phyloP scores from a whole-genome alignment of 2,888 invertebrate genomes.

The Entomobrya multifasciata region DNA sequence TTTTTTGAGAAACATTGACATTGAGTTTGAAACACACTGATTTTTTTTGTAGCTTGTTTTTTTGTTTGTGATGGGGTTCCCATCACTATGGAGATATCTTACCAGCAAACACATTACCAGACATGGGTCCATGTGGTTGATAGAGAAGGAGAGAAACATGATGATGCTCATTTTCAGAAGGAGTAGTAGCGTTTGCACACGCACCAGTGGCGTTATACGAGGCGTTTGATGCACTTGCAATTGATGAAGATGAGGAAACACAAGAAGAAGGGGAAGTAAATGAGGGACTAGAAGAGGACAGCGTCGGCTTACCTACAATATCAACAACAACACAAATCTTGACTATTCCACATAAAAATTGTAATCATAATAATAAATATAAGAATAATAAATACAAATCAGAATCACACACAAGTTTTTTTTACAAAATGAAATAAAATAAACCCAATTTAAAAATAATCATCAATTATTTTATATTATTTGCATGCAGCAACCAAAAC shows the following conservation, averaged over 20 bases:
- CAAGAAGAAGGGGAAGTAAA: conserved; percentile 72
- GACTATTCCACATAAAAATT: conserved; percentile 31
- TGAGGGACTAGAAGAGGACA: conserved; percentile 70
- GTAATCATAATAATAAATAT: not conserved
- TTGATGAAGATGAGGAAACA: conserved; percentile 72
- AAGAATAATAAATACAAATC: conserved; percentile 25
- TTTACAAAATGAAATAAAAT: conserved; percentile 19
- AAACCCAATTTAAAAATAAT: not conserved
- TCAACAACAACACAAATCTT: conserved; percentile 54
- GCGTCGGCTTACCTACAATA: conserved; percentile 73
- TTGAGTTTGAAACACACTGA: not conserved
- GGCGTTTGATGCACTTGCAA: conserved; percentile 36
- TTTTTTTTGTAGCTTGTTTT: conserved; percentile 3
- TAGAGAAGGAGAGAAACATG: conserved; percentile 70
- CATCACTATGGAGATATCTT: conserved; percentile 65
- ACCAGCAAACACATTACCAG: conserved; percentile 74
- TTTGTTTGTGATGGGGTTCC: conserved; percentile 24
- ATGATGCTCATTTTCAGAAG: conserved; percentile 69
- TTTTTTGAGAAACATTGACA: not conserved
- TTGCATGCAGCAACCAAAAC: too few species aligned
- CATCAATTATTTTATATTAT: not conserved
- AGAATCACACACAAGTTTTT: too few species aligned
- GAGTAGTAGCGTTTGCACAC: conserved; percentile 60
- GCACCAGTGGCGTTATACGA: conserved; percentile 37
- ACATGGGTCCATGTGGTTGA: conserved; percentile 74